Evolutionary conservation across 2,113 vertebrate genomes (phyloP), one percentile per base, ranked within the genome.

Genomic region (Phaethornis superciliosus): DNA sequence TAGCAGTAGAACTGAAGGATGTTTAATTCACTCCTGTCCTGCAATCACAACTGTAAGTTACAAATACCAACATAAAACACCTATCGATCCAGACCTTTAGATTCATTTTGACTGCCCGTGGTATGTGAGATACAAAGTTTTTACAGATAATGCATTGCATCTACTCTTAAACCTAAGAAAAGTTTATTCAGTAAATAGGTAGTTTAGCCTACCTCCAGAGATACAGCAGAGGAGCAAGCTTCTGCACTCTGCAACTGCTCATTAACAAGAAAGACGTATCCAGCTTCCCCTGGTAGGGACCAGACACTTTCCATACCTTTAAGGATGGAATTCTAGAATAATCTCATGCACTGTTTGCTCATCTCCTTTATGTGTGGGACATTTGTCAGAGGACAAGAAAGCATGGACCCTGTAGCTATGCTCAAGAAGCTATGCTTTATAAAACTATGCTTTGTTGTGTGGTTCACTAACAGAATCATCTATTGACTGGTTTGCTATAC

Each of bases 301-400:
- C 8, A 85, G 19, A 51, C 16, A 21, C 10, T 24, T 68, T 30
- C 37, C 32, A 32, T 52, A 52, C 32, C 5, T 46, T 22, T 32
- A 56, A 37, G 18, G 27, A 54, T 27, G 9, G 54, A 78, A 46
- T 7, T 9, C 26, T 44, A 37, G 26, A 44, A 77, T 59, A 44
- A 26, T 4, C 42, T 10, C 0, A 0, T 30, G 15, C 15, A 51
- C 19, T 28, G 10, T 33, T 30, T 24, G 6, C 21, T 52, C 11
- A 22, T 22, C 23, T 24, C 5, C 17, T 44, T 20, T 35, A 11
- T 4, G 3, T 32, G 8, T 7, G 44, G 35, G 11, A 37, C 14
- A 46, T 27, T 10, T 37, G 37, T 37, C 37, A 37, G 37, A 37
- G 37, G 37, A 37, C 37, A 37, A 9, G 37, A 37, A 37, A 10